A percentile compares a stretch with the other conserved stretches of the same genome.
Evolutionary conservation across 2,888 invertebrate species (phyloP).

Genomic region (Ypsolopha sequella): DNA sequence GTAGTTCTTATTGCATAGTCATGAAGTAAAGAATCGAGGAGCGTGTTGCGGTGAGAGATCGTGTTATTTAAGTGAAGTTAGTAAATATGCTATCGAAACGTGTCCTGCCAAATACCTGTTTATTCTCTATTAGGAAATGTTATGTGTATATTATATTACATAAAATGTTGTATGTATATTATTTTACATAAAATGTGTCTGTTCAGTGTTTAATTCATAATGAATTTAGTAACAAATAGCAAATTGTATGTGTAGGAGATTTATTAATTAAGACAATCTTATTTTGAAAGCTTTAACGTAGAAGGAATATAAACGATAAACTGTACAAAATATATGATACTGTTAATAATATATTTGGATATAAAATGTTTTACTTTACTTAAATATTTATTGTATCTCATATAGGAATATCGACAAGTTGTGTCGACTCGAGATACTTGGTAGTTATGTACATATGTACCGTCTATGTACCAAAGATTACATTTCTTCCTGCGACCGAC

Average conservation of each 20-base stretch:
- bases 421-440: too few species aligned
- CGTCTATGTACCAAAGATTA: slow-evolving; percentile 29
- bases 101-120: slow-evolving; percentile 30
- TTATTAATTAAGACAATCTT: slow-evolving; percentile 44
- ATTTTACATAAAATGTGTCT: slow-evolving; percentile 19
- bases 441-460: slow-evolving; percentile 14
- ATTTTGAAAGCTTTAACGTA: slow-evolving; percentile 62
- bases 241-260: slow-evolving; percentile 29
- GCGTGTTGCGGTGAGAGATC: slow-evolving; percentile 1
- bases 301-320: slow-evolving; percentile 23
- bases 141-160: slow-evolving; percentile 32
- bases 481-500: not conserved
- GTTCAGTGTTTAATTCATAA: slow-evolving; percentile 30
- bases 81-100: slow-evolving; percentile 20
- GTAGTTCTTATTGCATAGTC: not conserved
- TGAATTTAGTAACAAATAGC: slow-evolving; percentile 29
- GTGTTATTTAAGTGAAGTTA: not conserved
- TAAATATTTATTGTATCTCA: slow-evolving; percentile 1
- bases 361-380: slow-evolving; percentile 3
- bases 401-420: not conserved
- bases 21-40: not conserved
- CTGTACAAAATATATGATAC: slow-evolving; percentile 42
- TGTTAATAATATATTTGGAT: slow-evolving; percentile 17
- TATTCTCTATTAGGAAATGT: slow-evolving; percentile 17
- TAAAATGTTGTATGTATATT: slow-evolving; percentile 29